A percentile compares a stretch with the other conserved stretches of the same genome.
These are phyloP conservation scores for Mycalesis mineus DNA, from an alignment of 2,888 invertebrate species.

Conservation along the genomic window DNA sequence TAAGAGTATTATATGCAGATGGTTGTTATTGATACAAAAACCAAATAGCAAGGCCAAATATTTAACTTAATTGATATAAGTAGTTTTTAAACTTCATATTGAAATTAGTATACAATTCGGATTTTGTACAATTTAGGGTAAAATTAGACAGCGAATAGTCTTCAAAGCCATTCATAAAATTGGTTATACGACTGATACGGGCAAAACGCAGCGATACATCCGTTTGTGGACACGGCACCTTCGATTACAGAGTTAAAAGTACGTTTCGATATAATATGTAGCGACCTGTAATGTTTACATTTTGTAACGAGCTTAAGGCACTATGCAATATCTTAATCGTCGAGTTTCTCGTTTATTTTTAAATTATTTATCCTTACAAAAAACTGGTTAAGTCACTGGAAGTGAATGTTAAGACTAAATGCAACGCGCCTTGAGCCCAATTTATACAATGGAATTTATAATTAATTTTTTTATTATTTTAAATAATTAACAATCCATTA, in stretches of 20 bases:
- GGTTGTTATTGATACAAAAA: too few relatives aligned
- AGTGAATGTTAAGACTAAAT: constrained; percentile 40
- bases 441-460: constrained; percentile 6
- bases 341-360: constrained; percentile 38
- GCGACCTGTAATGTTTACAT: constrained; percentile 31
- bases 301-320: constrained; percentile 72
- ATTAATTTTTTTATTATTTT: constrained; percentile 2
- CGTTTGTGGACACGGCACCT: not conserved
- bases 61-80: too few relatives aligned
- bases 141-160: too few relatives aligned
- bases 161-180: too few relatives aligned
- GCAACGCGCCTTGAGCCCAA: constrained; percentile 70
- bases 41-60: too few relatives aligned
- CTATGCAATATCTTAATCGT: constrained; percentile 51
- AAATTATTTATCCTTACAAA: constrained; percentile 50
- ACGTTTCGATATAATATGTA: constrained; percentile 1
- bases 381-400: constrained; percentile 37
- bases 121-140: too few relatives aligned
- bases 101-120: too few relatives aligned
- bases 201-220: not conserved
- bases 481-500: constrained; percentile 1
- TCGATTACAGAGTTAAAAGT: not conserved
- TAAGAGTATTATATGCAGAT: too few relatives aligned
- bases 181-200: too few relatives aligned
- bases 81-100: too few relatives aligned